phyloP scores from a whole-genome alignment of 1,140 invertebrate species.

The Bombyx mori region ASM3026992v2 NC_085110.1:7752001-7752500 shows the following conservation, averaged over 20 bases:
- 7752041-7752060: slow-evolving; percentile 60
- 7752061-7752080: slow-evolving; percentile 72
- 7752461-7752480: no score
- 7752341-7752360: slow-evolving; percentile 89
- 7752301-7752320: slow-evolving; percentile 78
- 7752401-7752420: slow-evolving; percentile 78
- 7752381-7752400: slow-evolving; percentile 84
- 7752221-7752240: slow-evolving; percentile 11
- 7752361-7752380: slow-evolving; percentile 92
- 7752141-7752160: slow-evolving; percentile 81
- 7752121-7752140: slow-evolving; percentile 91
- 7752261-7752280: slow-evolving; percentile 75
- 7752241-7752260: slow-evolving; percentile 70
- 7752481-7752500: no score
- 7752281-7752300: slow-evolving; percentile 73
- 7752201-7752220: not conserved
- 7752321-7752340: slow-evolving; percentile 84
- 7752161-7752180: slow-evolving; percentile 86
- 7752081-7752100: slow-evolving; percentile 85
- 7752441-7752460: no score
- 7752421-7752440: no score
- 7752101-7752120: slow-evolving; percentile 94
- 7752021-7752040: not conserved
- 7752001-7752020: no score
- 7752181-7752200: slow-evolving; percentile 5